Percentiles rank a stretch among this genome's conserved stretches.
Evolutionary conservation across 2,797 vertebrate species (phyloP).

Genomic region (Xerus rutilus): DNA sequence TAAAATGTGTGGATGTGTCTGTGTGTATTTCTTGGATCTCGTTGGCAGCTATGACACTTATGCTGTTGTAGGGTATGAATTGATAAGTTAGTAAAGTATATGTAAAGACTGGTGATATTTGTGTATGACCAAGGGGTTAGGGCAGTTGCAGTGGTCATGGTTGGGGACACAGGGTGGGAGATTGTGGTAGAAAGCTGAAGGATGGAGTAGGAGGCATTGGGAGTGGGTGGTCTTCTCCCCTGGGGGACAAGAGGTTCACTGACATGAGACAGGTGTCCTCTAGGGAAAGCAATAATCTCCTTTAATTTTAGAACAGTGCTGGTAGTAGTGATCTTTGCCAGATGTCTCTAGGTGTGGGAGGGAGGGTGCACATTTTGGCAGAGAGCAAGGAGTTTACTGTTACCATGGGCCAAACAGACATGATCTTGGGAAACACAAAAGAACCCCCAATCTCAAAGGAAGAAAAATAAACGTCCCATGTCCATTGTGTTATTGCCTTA

Average conservation of each 20-base stretch:
- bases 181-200: background rate
- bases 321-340: background rate
- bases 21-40: too few relatives aligned
- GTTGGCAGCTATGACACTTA: background rate
- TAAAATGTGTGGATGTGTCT: too few relatives aligned
- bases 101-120: background rate
- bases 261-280: background rate
- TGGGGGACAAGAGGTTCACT: background rate
- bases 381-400: background rate
- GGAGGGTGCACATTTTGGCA: too few relatives aligned
- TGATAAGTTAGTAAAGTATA: background rate
- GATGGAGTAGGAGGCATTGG: background rate
- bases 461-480: background rate
- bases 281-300: background rate
- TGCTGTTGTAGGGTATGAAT: background rate
- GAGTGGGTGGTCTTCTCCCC: background rate
- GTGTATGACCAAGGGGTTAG: background rate
- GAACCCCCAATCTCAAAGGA: background rate
- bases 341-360: background rate
- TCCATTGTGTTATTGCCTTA: background rate
- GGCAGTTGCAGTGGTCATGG: background rate
- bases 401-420: background rate
- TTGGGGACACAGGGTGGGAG: background rate
- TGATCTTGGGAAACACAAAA: background rate
- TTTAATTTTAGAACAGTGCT: background rate